Percentiles rank a stretch among this genome's conserved stretches.
Evolutionary conservation across 1,140 invertebrate species (phyloP).

Genomic region (Drosophila dunni): DNA sequence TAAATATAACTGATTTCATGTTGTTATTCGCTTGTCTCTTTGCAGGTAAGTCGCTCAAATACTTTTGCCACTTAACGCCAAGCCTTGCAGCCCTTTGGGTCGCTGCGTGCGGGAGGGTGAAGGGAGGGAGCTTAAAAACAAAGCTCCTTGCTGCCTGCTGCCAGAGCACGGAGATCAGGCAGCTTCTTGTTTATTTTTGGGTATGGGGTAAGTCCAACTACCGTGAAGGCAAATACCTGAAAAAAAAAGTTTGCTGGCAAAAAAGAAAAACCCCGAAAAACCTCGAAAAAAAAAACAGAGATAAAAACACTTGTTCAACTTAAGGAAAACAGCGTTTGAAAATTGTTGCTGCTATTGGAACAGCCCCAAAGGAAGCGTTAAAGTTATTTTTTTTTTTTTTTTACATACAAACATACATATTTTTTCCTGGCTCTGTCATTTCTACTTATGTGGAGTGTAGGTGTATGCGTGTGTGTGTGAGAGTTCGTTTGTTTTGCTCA

Average conservation of each 20-base stretch:
- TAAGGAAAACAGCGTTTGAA: constrained; percentile 68
- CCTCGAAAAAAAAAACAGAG: background rate
- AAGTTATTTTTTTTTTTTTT: constrained; percentile 42
- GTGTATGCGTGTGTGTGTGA: constrained; percentile 19
- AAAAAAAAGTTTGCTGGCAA: constrained; percentile 33
- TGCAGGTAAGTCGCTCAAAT: constrained; percentile 73
- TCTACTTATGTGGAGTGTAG: constrained; percentile 30
- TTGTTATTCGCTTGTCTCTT: constrained; percentile 48
- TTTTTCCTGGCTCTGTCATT: constrained; percentile 18
- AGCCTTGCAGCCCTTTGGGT: background rate
- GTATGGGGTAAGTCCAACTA: constrained; percentile 60
- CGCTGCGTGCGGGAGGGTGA: background rate
- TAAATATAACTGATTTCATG: constrained; percentile 65
- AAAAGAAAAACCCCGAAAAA: background rate
- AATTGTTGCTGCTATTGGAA: constrained; percentile 44
- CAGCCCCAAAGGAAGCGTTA: constrained; percentile 25
- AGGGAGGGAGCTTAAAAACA: constrained; percentile 9
- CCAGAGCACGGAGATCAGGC: constrained; percentile 22
- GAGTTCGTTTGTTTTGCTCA: constrained; percentile 62
- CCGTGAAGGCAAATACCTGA: constrained; percentile 55
- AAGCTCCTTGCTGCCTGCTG: constrained; percentile 6
- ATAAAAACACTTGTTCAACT: constrained; percentile 75
- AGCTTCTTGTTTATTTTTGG: constrained; percentile 65
- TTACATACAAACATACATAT: constrained; percentile 20
- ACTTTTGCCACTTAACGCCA: constrained; percentile 60